Evolutionary conservation across 2,888 invertebrate species (phyloP), one percentile per base, ranked within the genome.

Genomic region (Dryobotodes eremita): DNA sequence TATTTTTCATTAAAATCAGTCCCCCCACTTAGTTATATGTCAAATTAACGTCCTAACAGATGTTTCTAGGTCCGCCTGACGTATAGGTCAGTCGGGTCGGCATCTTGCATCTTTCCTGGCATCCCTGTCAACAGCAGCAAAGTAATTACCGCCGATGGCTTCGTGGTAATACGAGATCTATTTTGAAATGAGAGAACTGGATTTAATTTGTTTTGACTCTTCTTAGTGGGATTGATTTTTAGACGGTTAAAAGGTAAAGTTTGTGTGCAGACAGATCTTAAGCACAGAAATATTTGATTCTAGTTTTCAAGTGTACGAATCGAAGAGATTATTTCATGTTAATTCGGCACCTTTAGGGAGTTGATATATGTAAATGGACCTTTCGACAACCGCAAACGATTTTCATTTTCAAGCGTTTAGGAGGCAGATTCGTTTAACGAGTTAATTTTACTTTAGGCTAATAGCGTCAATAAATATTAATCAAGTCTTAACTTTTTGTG

Each of bases 191-290:
- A 75, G 80, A 88, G 86, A 72, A 68, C 77, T 75, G 75, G 66
- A 86, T 86, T 87, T 75, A 84, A 77, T 86, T 89, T 88, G 86
- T 88, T 88, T 82, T 83, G 86, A 86, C 80, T 83, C 72, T 78
- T 70, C 68, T 72, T 64, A 76, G 71, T 55, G 68, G 31, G 59
- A 82, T 89, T 79, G 79, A 86, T 86, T 89, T 62, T 79, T 66
- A 68, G 23, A 79, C 23, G 62, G 74, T 77, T 80, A 71, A 71
- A 55, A 5, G 64, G 57, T 81, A 53, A 64, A 64, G 20, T 59
- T 65, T 66, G 55, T 69, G 36, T 53, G 53, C 64, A 48, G 53
- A 75, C 15, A 20, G 6, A 7, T 55, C 23, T 62, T 57, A 48
- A 76, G 57, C 11, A 31, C 1, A 15, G 20, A 7, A 61, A 46